Evolutionary conservation across 1,140 invertebrate genomes (phyloP), one percentile per base, ranked within the genome.

Genomic region (Frieseomelitta varia): DNA sequence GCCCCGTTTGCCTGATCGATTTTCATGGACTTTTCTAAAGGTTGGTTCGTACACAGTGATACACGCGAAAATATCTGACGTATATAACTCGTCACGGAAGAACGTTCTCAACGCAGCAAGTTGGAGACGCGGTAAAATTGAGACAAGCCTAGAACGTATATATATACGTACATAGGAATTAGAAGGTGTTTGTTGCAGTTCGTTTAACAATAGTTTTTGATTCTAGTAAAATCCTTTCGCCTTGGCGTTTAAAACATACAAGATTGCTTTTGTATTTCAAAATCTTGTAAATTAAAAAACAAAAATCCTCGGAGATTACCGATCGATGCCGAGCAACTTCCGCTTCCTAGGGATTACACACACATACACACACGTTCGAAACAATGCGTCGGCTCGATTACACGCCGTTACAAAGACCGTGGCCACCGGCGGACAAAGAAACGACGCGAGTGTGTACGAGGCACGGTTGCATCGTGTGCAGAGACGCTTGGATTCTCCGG

Each of bases 311-410:
- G 47, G 14, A 14, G 17, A 47, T 47, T 47, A 47, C 39, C 39
- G 39, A 55, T 24, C 10, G 72, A 53, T 68, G 12, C 21, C 67
- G 19, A 27, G 15, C 6, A 51, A 17, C 14, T 14, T 27, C 72
- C 55, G 21, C 27, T 73, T 53, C 11, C 51, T 10, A 30, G n/a
- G 55, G 27, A 56, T 74, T 56, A 76, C 55, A 76, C 74, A 76
- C 74, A 24, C 21, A 14, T 56, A 76, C 55, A 76, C 74, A 76
- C 74, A 24, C 21, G 24, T n/a, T 10, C 19, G 74, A 19, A 17
- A 85, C 87, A 78, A 80, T 80, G 67, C 24, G 53, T 56, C 24
- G 17, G 17, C 53, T 55, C 65, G 84, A 86, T 85, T 51, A 72
- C 69, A 53, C 68, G 71, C 47, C 15, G 63, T 84, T 81, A 83